These are phyloP conservation scores for Selene dorsalis DNA, from an alignment of 2,797 vertebrate genomes.

Conservation along the genomic window DNA sequence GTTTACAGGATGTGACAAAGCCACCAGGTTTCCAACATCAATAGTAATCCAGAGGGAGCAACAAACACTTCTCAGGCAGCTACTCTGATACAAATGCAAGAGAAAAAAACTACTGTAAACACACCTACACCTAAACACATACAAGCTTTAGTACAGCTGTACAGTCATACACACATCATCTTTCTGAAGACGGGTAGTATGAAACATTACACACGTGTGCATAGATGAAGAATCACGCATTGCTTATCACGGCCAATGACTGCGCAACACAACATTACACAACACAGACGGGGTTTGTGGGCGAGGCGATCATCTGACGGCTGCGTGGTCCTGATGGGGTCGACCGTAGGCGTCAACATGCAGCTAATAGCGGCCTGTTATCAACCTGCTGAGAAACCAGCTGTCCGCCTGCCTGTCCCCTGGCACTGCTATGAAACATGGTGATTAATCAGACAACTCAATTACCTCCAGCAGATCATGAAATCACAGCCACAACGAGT, in stretches of 20 bases:
- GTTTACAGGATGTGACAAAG: neutral
- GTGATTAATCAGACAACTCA: slow-evolving; percentile 22
- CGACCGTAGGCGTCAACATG: slow-evolving; percentile 17
- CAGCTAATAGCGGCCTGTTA: slow-evolving; percentile 10
- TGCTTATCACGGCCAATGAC: neutral
- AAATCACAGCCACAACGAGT: neutral
- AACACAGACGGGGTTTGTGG: neutral
- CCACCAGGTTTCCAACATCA: neutral
- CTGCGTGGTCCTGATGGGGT: neutral
- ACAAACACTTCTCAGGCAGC: neutral
- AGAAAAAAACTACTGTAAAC: neutral
- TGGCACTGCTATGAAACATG: slow-evolving; percentile 13
- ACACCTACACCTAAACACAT: neutral
- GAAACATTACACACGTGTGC: neutral
- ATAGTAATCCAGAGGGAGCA: neutral
- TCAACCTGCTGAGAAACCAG: slow-evolving; percentile 24
- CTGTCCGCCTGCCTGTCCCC: slow-evolving; percentile 5
- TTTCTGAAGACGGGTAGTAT: neutral
- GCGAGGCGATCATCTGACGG: slow-evolving; percentile 7
- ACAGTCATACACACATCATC: neutral
- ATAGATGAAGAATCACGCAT: neutral
- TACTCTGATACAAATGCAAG: neutral
- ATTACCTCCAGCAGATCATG: slow-evolving; percentile 20
- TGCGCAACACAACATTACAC: slow-evolving; percentile 1
- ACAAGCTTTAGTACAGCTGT: neutral